A percentile compares a stretch with the other conserved stretches of the same genome.
Conservation (phyloP, 2,888 invertebrate species). For the Athalia rosae region DNA sequence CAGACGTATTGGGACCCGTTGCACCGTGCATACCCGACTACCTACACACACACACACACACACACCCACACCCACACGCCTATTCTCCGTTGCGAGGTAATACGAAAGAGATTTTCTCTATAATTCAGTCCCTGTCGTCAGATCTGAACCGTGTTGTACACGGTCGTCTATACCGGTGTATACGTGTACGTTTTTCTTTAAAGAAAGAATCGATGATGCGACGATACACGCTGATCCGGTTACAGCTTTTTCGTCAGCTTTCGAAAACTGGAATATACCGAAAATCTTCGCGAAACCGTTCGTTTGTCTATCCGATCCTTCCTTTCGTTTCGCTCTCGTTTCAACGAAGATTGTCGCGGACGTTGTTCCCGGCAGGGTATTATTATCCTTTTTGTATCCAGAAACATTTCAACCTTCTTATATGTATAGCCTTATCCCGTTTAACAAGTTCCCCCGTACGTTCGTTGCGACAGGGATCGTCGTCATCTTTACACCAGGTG, state of each 20-base stretch:
- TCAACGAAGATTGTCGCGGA: constrained; percentile 25
- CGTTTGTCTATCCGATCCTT: too few relatives aligned
- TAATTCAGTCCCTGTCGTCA: too few relatives aligned
- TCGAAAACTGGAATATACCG: too few relatives aligned
- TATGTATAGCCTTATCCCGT: background rate
- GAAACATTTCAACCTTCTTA: background rate
- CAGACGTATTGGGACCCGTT: background rate
- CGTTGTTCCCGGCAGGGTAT: constrained; percentile 11
- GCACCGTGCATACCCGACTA: background rate
- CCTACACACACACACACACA: background rate
- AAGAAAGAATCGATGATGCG: too few relatives aligned
- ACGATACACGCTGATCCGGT: too few relatives aligned
- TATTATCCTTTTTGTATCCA: constrained; percentile 5
- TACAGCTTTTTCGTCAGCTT: too few relatives aligned
- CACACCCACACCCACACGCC: background rate
- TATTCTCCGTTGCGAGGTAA: background rate
- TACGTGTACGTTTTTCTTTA: too few relatives aligned
- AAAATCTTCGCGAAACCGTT: too few relatives aligned
- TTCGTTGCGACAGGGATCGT: constrained; percentile 13
- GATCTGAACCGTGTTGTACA: too few relatives aligned
- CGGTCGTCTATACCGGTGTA: too few relatives aligned
- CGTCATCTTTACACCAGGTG: constrained; percentile 17
- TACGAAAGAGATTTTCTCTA: too few relatives aligned
- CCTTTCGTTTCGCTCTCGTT: background rate
- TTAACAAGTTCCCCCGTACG: too few relatives aligned